Base-by-base conservation (phyloP, 2,888 invertebrate species). In the Disparrhopalites patrizii region DNA sequence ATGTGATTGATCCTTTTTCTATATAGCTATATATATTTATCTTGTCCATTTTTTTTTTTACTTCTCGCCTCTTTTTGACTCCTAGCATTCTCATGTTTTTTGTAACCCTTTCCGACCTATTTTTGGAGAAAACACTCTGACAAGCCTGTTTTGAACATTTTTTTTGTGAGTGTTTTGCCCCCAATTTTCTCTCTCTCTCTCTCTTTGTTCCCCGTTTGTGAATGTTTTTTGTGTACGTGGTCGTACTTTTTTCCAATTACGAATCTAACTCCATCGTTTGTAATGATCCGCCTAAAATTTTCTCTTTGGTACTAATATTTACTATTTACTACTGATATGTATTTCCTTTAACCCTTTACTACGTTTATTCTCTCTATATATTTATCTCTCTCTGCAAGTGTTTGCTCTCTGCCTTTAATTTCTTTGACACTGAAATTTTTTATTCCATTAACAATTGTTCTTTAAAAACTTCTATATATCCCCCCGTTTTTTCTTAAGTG, bases 401-500 rank as follows among this genome's bases (percentile, higher is more conserved):
- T 18, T 40, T 40, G 7, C 8, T 33, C 36, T 33, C 36, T 33
- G 36, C 15, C 8, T 33, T 10, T 10, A 33, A 33, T 33, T 10
- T 33, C 7, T 33, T 10, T 10, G 8, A 10, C 15, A 40, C 40
- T 18, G 15, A n/a, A n/a, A n/a, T n/a, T n/a, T 40, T 3, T 18
- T 40, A 18, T 13, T 40, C 40, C 18, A 15, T 40, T 40, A n/a
- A 18, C 47, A 61, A 25, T 31, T 50, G 3, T 47, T 47, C 31
- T 50, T 8, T 50, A n/a, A 5, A 43, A 60, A 50, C 28, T 61
- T 20, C 51, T 51, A n/a, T 20, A 20, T 47, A 20, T 38, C n/a
- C 28, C 36, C 62, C 43, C 33, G 23, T 40, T 66, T 62, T 40
- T 50, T 27, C 20, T 18, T 33, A n/a, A 20, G n/a, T n/a, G n/a